phyloP scores from a whole-genome alignment of 2,888 invertebrate species.

The Carterocephalus palaemon region DNA sequence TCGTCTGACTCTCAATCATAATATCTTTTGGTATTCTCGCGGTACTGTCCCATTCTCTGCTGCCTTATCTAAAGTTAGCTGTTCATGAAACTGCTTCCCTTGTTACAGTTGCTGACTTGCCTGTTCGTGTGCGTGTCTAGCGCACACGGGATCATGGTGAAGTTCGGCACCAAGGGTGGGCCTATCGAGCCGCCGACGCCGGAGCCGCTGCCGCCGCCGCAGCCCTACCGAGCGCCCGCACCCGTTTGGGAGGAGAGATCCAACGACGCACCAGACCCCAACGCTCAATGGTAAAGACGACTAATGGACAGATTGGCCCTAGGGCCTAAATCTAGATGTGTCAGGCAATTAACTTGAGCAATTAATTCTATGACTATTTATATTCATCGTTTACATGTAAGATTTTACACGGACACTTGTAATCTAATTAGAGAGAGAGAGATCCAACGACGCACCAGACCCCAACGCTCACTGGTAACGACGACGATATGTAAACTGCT shows the following conservation, averaged over 20 bases:
- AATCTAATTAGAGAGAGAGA: too few relatives aligned
- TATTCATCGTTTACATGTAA: too few relatives aligned
- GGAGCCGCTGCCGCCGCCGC: slow-evolving; percentile 65
- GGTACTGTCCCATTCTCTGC: neutral
- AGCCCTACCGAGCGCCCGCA: slow-evolving; percentile 77
- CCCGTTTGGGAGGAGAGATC: slow-evolving; percentile 81
- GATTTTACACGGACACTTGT: too few relatives aligned
- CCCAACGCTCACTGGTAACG: slow-evolving; percentile 44
- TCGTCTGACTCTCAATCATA: too few relatives aligned
- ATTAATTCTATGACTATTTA: too few relatives aligned
- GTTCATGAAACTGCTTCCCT: neutral
- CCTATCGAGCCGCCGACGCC: slow-evolving; percentile 80
- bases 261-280: slow-evolving; percentile 80
- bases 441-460: slow-evolving; percentile 77
- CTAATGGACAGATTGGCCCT: too few relatives aligned
- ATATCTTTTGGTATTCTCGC: slow-evolving; percentile 1
- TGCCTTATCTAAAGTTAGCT: neutral
- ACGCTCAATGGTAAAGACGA: slow-evolving; percentile 80
- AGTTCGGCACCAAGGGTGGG: slow-evolving; percentile 80
- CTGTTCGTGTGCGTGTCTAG: slow-evolving; percentile 66
- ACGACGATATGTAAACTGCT: too few relatives aligned
- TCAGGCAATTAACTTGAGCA: too few relatives aligned
- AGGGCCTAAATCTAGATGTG: too few relatives aligned
- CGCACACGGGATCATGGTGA: slow-evolving; percentile 79
- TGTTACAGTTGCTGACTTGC: slow-evolving; percentile 60